phyloP scores from a whole-genome alignment of 2,888 invertebrate species.

The Myathropa florea region DNA sequence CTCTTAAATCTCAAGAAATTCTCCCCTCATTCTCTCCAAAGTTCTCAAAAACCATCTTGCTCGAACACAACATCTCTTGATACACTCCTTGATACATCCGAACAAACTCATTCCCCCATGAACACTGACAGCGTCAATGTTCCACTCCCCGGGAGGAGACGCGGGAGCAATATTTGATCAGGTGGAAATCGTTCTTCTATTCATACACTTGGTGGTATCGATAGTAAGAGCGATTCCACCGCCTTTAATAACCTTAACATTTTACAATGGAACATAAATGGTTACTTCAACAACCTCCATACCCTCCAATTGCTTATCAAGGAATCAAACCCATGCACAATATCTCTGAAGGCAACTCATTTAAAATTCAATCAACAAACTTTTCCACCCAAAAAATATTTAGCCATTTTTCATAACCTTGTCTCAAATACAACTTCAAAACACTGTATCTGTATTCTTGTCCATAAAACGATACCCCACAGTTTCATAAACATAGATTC shows the following conservation, averaged over 20 bases:
- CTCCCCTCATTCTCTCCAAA: background rate
- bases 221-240: background rate
- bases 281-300: conserved; percentile 26
- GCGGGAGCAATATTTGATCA: background rate
- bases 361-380: conserved; percentile 19
- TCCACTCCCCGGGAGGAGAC: background rate
- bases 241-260: conserved; percentile 13
- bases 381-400: conserved; percentile 11
- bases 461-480: conserved; percentile 44
- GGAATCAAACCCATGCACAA: conserved; percentile 45
- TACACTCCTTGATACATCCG: background rate
- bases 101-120: background rate
- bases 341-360: conserved; percentile 65
- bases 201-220: background rate
- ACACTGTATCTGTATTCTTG: conserved; percentile 50
- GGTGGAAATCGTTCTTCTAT: background rate
- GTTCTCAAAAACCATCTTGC: background rate
- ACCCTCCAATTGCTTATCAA: conserved; percentile 18
- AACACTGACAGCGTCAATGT: background rate
- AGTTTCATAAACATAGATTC: conserved; percentile 21
- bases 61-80: background rate
- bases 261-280: conserved; percentile 28
- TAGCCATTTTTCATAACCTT: conserved; percentile 46
- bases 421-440: conserved; percentile 35
- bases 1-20: background rate